Percentiles rank a stretch among this genome's conserved stretches.
phyloP scores from a whole-genome alignment of 2,113 vertebrate species.

The Lipophrys pholis region DNA sequence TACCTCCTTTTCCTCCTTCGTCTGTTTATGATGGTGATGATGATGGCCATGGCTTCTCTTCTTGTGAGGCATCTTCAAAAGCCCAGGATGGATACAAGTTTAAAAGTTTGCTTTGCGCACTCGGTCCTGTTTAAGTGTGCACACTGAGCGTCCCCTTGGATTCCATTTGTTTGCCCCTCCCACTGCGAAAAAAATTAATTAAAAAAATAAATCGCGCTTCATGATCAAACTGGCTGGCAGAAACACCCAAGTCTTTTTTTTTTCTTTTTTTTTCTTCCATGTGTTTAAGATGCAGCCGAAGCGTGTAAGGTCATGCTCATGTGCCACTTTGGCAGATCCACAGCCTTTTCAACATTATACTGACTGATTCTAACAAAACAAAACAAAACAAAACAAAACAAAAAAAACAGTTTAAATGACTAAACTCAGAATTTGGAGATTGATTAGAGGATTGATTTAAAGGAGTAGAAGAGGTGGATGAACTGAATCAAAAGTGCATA shows the following conservation, averaged over 20 bases:
- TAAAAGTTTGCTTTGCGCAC: not conserved
- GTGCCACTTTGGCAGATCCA: not conserved
- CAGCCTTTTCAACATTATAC: not conserved
- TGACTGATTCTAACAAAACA: not conserved
- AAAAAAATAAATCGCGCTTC: not conserved
- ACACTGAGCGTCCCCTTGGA: constrained; percentile 22
- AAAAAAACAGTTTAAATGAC: not conserved
- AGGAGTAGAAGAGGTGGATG: not conserved
- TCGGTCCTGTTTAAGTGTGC: not conserved
- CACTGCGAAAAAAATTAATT: constrained; percentile 11
- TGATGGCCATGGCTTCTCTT: constrained; percentile 69
- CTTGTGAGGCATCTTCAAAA: constrained; percentile 77
- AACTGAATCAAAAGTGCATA: not conserved
- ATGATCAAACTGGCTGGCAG: constrained; percentile 23
- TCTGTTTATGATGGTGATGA: constrained; percentile 36
- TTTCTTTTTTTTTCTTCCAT: not conserved
- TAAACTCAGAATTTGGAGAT: not conserved
- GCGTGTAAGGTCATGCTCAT: constrained; percentile 1
- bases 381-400: too few species aligned
- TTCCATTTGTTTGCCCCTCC: constrained; percentile 60
- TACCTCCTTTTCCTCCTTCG: constrained; percentile 66
- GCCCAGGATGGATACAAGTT: not conserved
- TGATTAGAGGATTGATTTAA: not conserved
- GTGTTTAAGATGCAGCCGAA: not conserved
- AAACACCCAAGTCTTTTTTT: not conserved